Evolutionary conservation across 2,888 invertebrate species (phyloP), one percentile per base, ranked within the genome.

Genomic region (Pyrochroa serraticornis): DNA sequence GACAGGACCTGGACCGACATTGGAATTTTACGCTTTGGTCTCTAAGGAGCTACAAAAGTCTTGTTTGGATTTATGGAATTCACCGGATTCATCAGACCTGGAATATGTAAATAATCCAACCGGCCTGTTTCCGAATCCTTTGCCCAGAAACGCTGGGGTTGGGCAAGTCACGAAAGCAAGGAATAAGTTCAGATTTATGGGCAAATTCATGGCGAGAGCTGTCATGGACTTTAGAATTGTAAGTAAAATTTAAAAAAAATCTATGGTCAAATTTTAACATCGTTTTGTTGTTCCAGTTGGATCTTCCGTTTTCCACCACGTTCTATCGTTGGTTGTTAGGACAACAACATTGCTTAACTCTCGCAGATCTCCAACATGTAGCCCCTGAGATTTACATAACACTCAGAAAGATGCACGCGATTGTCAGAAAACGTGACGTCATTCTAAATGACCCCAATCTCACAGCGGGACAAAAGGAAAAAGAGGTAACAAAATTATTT

Each of bases 221-320:
- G 92, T 99, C 56, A 96, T 98, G 91, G 99, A 99, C 81, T 97
- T 96, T 2, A 85, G 98, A 83, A 97, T 99, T 95, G 96, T 97
- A 76, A 82, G 83, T 76, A 10, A 38, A 33, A 45, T 5, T 47
- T n/a, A n/a, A n/a, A n/a, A 49, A 39, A 37, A 42, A 41, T 57
- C 57, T 54, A 58, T 31, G 39, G n/a, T 60, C 60, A 51, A 62
- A 6, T 58, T 45, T 22, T 59, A 12, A 42, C 43, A 34, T 53
- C 47, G 13, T 44, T 35, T 52, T 3, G 48, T 44, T 61, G 59
- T 78, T 81, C 33, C 78, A 97, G 97, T 83, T 99, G 83, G 99
- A 99, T 84, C 86, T 99, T 65, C 97, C 97, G 45, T 88, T 99
- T 77, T 96, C 96, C 68, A 85, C 91, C 73, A 90, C 95, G 41